A percentile compares a stretch with the other conserved stretches of the same genome.
Conservation (phyloP, 2,888 invertebrate genomes). For the Drosophila macrothrix region DNA sequence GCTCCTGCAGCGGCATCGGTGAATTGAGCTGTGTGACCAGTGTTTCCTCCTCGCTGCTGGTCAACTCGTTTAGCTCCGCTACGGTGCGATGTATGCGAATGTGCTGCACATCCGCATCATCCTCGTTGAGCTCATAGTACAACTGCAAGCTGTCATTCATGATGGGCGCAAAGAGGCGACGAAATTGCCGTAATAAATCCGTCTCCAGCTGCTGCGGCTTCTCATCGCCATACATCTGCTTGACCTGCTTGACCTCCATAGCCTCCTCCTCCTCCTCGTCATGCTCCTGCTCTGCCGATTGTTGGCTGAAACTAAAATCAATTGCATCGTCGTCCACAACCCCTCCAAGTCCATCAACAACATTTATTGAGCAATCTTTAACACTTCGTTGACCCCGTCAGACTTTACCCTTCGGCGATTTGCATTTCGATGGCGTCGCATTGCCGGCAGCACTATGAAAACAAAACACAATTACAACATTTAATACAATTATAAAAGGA, state of each 20-base stretch:
- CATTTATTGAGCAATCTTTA: conserved; percentile 84
- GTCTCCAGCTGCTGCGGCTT: conserved; percentile 14
- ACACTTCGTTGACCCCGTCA: conserved; percentile 86
- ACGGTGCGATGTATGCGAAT: conserved; percentile 76
- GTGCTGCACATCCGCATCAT: conserved; percentile 56
- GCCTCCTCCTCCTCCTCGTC: not conserved
- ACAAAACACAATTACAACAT: not conserved
- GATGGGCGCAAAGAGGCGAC: conserved; percentile 69
- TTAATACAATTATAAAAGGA: not conserved
- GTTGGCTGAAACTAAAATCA: conserved; percentile 69
- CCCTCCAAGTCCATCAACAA: conserved; percentile 71
- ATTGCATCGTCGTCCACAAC: conserved; percentile 54
- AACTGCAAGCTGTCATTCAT: conserved; percentile 62
- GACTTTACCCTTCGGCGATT: conserved; percentile 84
- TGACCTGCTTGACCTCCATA: not conserved
- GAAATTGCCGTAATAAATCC: conserved; percentile 73
- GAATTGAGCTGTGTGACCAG: conserved; percentile 52
- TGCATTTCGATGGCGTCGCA: conserved; percentile 83
- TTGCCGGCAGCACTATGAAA: conserved; percentile 49
- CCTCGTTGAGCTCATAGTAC: conserved; percentile 73
- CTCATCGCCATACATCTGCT: conserved; percentile 8
- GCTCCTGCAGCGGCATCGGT: conserved; percentile 28
- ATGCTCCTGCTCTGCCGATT: conserved; percentile 32
- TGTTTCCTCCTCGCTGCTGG: conserved; percentile 69
- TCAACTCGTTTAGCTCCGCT: conserved; percentile 72